A percentile compares a stretch with the other conserved stretches of the same genome.
Conservation (phyloP, 2,797 vertebrate genomes). For the Acanthiza pusilla region DNA sequence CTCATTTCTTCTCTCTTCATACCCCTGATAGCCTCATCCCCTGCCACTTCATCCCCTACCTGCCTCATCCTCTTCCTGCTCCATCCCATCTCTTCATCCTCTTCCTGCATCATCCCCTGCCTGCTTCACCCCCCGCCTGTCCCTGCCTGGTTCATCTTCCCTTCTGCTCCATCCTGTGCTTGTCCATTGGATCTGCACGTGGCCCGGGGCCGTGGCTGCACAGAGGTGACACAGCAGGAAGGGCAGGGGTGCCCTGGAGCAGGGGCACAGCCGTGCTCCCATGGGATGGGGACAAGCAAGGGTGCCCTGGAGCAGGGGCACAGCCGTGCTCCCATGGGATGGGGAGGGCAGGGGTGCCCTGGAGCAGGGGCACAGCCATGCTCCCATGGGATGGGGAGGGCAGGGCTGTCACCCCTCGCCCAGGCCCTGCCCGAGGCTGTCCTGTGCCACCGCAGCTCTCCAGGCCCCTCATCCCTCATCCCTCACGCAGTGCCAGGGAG, state of each 20-base stretch:
- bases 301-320: too few species aligned
- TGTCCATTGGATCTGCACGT: fast-evolving
- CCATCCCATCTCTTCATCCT: neutral
- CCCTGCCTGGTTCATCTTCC: neutral
- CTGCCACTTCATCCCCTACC: neutral
- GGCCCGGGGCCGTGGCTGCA: neutral
- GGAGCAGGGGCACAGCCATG: too few species aligned
- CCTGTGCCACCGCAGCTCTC: neutral
- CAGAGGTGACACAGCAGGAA: neutral
- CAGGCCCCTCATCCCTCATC: neutral
- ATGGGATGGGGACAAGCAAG: neutral
- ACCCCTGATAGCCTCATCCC: neutral
- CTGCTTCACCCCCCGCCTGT: too few species aligned
- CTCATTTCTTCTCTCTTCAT: neutral
- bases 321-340: too few species aligned
- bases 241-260: neutral
- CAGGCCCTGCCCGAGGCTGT: too few species aligned
- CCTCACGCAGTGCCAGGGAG: neutral
- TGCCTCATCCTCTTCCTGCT: neutral
- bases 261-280: too few species aligned
- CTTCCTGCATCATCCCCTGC: neutral
- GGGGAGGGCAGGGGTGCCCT: neutral
- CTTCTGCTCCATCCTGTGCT: neutral
- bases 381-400: neutral
- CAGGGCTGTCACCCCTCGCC: neutral